A percentile compares a stretch with the other conserved stretches of the same genome.
Evolutionary conservation across 2,888 invertebrate species (phyloP).

Genomic region (Nephrotoma appendiculata): DNA sequence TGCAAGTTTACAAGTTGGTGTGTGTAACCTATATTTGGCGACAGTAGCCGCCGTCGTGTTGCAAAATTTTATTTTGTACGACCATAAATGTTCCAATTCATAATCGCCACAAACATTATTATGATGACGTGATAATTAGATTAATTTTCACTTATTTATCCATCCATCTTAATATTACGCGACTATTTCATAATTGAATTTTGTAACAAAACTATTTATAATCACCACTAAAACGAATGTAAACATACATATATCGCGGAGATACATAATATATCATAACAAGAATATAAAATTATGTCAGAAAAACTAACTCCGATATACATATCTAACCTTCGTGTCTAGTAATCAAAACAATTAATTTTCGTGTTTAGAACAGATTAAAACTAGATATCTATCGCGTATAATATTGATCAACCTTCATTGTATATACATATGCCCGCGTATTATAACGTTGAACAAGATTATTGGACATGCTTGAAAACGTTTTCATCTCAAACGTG

Average conservation of each 20-base stretch:
- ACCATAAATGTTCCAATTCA: not conserved
- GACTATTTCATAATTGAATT: not conserved
- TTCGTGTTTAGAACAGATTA: not conserved
- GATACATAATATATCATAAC: not conserved
- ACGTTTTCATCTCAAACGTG: not conserved
- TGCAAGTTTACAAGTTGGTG: not conserved
- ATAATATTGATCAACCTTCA: not conserved
- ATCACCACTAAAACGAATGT: not conserved
- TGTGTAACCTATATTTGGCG: not conserved
- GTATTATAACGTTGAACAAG: not conserved
- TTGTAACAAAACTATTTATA: not conserved
- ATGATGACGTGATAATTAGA: not conserved
- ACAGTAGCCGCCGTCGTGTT: too few species aligned
- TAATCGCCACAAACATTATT: not conserved
- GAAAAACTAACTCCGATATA: not conserved
- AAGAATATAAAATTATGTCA: not conserved
- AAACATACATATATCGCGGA: not conserved
- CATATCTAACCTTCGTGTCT: not conserved
- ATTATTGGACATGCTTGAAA: not conserved
- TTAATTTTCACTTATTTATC: not conserved
- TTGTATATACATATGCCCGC: not conserved
- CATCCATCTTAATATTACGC: not conserved
- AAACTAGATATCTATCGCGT: not conserved
- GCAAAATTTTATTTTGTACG: too few species aligned
- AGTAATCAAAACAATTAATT: not conserved